Evolutionary conservation across 2,888 invertebrate species (phyloP), one percentile per base, ranked within the genome.

Genomic region (Caenorhabditis afra): DNA sequence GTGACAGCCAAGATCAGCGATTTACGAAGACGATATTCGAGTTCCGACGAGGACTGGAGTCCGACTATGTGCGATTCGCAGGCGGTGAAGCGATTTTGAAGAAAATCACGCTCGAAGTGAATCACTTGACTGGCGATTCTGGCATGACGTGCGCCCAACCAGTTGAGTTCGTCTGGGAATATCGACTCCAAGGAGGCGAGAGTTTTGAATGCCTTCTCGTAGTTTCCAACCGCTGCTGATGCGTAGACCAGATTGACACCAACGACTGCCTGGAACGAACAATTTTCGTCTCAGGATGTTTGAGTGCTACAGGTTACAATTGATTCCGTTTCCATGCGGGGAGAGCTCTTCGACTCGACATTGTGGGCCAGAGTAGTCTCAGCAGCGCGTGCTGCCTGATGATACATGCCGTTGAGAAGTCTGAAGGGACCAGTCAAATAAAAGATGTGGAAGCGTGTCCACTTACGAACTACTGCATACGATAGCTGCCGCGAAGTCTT

Each of bases 101-200:
- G 64, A 23, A 81, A 75, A 18, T 45, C 29, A 14, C 50, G 35
- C 41, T 83, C 81, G 49, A 83, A 83, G 5, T 7, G 29, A 29
- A 29, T 29, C 29, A 29, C 4, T 29, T 29, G 29, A 29, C 29
- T 44, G 0, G 18, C 3, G 22, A 83, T 58, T 3, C 22, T 12
- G 10, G 80, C 47, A 55, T 83, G 83, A 16, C 78, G 65, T 14
- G 73, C 53, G 23, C 61, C 58, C 75, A 59, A 29, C 81, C 81
- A 81, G 45, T 76, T 76, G 22, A 49, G 4, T 1, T 75, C 20
- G 1, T 50, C 49, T 1, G 68, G 45, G 49, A 64, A 82, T 10
- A 11, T 14, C 8, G 11, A 10, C 5, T 65, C 59, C 7, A 74
- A 16, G 10, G 14, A 37, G 16, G 16, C 20, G 20, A 80, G 18